These are phyloP conservation scores for Cotesia congregata DNA, from an alignment of 2,888 invertebrate species.

Conservation along the genomic window DNA sequence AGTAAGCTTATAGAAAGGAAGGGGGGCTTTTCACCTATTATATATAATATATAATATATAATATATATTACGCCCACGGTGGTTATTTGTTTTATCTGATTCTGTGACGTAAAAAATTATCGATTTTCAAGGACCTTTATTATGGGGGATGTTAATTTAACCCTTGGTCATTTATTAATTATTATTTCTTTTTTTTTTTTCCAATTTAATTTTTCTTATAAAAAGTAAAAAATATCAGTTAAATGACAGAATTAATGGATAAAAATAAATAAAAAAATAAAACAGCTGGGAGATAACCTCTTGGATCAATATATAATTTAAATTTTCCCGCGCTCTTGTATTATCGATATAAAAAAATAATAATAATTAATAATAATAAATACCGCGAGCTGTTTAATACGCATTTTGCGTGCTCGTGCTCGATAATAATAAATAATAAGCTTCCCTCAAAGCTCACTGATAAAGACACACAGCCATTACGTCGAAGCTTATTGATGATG, in stretches of 20 bases:
- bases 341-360: background rate
- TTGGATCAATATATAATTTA: background rate
- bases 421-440: background rate
- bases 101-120: background rate
- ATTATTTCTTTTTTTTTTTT: background rate
- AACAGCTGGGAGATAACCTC: background rate
- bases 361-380: background rate
- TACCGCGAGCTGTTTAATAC: background rate
- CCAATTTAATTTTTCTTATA: background rate
- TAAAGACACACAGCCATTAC: background rate
- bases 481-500: background rate
- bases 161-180: background rate
- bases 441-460: background rate
- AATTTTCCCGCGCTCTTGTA: background rate
- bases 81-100: background rate
- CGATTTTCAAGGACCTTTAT: slow-evolving; percentile 1
- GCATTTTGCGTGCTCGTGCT: background rate
- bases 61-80: background rate
- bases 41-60: too few species aligned
- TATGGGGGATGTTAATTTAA: background rate
- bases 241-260: background rate
- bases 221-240: background rate
- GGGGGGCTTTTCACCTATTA: too few species aligned
- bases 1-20: too few species aligned
- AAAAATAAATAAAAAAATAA: background rate